A percentile compares a stretch with the other conserved stretches of the same genome.
Conservation (phyloP, 2,113 vertebrate species). For the Passer domesticus region DNA sequence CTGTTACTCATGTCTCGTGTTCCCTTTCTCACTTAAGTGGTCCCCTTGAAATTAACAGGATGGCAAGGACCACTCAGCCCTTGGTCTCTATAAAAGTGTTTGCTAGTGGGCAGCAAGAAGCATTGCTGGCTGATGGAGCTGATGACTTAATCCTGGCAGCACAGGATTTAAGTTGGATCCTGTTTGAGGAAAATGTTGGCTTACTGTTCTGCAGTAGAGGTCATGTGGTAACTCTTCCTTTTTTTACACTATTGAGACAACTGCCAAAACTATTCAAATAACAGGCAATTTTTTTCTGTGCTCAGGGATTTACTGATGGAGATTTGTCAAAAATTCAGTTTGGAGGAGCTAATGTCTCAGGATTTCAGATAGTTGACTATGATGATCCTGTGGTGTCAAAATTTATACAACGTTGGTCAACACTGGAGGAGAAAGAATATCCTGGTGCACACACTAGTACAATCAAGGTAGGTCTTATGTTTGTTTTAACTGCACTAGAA, state of each 20-base stretch:
- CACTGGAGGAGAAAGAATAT: constrained; percentile 96
- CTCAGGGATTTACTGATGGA: constrained; percentile 94
- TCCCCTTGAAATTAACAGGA: not conserved
- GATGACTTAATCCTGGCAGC: not conserved
- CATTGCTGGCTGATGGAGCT: not conserved
- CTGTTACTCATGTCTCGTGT: not conserved
- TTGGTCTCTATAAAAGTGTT: not conserved
- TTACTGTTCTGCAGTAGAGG: not conserved
- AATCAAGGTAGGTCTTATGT: constrained; percentile 83
- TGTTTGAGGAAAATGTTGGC: not conserved
- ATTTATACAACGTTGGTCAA: constrained; percentile 97
- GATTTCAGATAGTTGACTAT: constrained; percentile 98
- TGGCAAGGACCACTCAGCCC: not conserved
- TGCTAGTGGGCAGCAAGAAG: not conserved
- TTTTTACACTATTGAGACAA: not conserved
- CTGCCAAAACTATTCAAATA: not conserved
- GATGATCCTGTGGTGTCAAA: constrained; percentile 95
- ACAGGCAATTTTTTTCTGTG: constrained; percentile 31
- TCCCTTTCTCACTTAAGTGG: not conserved
- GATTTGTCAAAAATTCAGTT: constrained; percentile 98
- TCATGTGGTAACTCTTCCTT: not conserved
- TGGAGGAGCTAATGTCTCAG: constrained; percentile 96
- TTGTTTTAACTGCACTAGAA: not conserved
- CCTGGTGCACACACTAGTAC: constrained; percentile 92
- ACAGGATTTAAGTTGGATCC: not conserved